Conservation (phyloP, 2,113 vertebrate species). For the Tilapia sparmanii region DNA sequence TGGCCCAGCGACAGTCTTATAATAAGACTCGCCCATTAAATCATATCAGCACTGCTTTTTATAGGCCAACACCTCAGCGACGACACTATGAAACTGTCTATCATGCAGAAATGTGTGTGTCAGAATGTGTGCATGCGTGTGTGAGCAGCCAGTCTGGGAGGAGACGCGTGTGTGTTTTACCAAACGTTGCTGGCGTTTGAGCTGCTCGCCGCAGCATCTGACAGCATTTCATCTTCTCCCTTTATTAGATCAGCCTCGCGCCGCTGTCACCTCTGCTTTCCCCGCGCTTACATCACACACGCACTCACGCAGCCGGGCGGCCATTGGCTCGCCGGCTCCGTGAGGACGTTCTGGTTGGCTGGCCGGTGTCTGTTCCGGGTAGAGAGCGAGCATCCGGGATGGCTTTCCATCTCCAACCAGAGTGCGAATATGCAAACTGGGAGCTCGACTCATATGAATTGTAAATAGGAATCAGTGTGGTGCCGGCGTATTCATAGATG, state of each 20-base stretch:
- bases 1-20: slow-evolving; percentile 70
- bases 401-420: neutral
- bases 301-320: neutral
- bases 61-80: slow-evolving; percentile 70
- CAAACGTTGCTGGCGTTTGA: slow-evolving; percentile 55
- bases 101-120: slow-evolving; percentile 33
- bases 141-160: slow-evolving; percentile 36
- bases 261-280: slow-evolving; percentile 66
- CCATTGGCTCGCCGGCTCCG: slow-evolving; percentile 22
- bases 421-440: slow-evolving; percentile 22
- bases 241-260: slow-evolving; percentile 66
- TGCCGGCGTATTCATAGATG: neutral
- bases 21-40: slow-evolving; percentile 74
- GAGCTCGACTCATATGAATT: neutral
- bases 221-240: slow-evolving; percentile 65
- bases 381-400: slow-evolving; percentile 16
- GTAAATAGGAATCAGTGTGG: neutral
- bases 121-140: neutral
- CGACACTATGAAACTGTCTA: slow-evolving; percentile 63
- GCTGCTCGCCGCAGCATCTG: slow-evolving; percentile 49
- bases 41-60: slow-evolving; percentile 76
- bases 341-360: slow-evolving; percentile 49
- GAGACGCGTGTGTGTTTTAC: slow-evolving; percentile 57
- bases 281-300: slow-evolving; percentile 54
- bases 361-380: slow-evolving; percentile 17